Conservation (phyloP, 2,888 invertebrate genomes). For the Polydesmus complanatus region DNA sequence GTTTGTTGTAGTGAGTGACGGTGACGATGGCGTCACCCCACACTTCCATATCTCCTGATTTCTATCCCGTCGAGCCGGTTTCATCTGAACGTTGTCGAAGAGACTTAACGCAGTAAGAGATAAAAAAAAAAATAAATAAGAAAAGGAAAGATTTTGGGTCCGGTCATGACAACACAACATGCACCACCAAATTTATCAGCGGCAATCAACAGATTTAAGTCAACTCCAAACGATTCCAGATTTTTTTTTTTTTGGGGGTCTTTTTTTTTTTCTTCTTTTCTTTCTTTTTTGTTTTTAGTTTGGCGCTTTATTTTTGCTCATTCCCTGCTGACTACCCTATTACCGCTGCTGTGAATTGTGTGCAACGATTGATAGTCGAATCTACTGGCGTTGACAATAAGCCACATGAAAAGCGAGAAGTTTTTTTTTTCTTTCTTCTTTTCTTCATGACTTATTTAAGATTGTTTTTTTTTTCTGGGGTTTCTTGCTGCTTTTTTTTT, state of each 20-base stretch:
- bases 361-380: neutral
- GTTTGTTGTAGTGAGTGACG: no score
- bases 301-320: neutral
- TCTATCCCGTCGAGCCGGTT: no score
- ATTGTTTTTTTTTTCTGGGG: neutral
- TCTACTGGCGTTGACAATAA: neutral
- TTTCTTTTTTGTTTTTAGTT: neutral
- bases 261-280: neutral
- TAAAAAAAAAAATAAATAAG: no score
- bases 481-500: neutral
- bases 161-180: neutral
- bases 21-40: neutral
- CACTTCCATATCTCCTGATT: neutral
- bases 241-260: neutral
- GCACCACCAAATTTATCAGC: neutral
- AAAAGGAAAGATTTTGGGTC: neutral
- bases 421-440: neutral
- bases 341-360: neutral
- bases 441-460: no score
- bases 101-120: neutral
- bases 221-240: neutral
- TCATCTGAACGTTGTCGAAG: neutral
- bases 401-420: neutral
- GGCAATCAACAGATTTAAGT: neutral
- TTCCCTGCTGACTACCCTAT: neutral